Evolutionary conservation across 2,797 vertebrate species (phyloP).

Genomic region (Trematomus bernacchii): DNA sequence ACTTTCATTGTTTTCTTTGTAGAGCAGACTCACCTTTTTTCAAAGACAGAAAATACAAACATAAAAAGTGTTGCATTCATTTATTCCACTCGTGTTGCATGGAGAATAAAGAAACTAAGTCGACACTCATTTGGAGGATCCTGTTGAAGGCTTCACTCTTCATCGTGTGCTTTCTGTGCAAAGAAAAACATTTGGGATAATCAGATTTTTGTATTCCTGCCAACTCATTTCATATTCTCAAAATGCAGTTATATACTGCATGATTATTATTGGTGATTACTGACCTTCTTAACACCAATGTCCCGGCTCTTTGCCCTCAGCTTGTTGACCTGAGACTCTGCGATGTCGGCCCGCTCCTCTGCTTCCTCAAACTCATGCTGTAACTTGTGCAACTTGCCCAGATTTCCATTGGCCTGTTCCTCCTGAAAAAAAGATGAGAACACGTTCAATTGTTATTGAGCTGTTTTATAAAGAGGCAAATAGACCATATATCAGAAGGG

Average conservation of each 20-base stretch:
- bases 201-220: not conserved
- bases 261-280: not conserved
- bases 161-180: slow-evolving; percentile 62
- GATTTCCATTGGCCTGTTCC: slow-evolving; percentile 87
- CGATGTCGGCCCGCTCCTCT: slow-evolving; percentile 89
- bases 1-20: not conserved
- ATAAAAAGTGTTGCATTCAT: slow-evolving; percentile 23
- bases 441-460: rapidly evolving
- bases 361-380: slow-evolving; percentile 92
- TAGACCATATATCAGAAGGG: not conserved
- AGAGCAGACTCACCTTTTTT: not conserved
- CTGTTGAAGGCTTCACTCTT: slow-evolving; percentile 54
- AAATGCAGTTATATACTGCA: not conserved
- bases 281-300: slow-evolving; percentile 87
- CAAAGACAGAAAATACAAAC: not conserved
- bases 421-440: slow-evolving; percentile 74
- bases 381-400: slow-evolving; percentile 88
- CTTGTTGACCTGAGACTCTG: slow-evolving; percentile 92
- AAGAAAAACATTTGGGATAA: slow-evolving; percentile 9
- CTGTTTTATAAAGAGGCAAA: not conserved
- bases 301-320: slow-evolving; percentile 87
- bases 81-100: slow-evolving; percentile 64
- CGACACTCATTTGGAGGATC: slow-evolving; percentile 24
- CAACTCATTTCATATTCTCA: not conserved
- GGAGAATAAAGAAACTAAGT: slow-evolving; percentile 51